Conservation (phyloP, 2,113 vertebrate species). For the Salminus brasiliensis region DNA sequence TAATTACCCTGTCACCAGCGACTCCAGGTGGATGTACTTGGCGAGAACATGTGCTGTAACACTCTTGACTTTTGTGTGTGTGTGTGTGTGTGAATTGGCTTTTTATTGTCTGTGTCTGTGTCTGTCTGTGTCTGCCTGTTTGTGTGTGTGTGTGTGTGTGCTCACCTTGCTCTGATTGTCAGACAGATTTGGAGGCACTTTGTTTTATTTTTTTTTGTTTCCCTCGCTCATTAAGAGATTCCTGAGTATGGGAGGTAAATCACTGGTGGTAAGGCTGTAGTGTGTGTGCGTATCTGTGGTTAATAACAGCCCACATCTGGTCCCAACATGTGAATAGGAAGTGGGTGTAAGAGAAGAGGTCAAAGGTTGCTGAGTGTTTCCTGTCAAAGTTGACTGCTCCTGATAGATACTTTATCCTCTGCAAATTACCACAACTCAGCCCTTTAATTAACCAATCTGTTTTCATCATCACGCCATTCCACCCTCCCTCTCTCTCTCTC, state of each 20-base stretch:
- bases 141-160: conserved; percentile 65
- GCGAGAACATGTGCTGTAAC: conserved; percentile 51
- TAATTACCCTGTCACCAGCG: conserved; percentile 66
- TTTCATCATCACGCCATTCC: conserved; percentile 86
- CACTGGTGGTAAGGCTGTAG: conserved; percentile 16
- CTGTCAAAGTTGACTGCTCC: conserved; percentile 87
- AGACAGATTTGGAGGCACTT: conserved; percentile 59
- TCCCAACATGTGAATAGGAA: conserved; percentile 91
- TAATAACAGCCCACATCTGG: conserved; percentile 84
- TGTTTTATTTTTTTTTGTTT: conserved; percentile 55
- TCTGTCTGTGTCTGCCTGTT: conserved; percentile 49
- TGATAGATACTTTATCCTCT: conserved; percentile 96
- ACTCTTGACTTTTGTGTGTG: conserved; percentile 58
- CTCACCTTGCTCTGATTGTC: conserved; percentile 60
- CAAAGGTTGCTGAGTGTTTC: conserved; percentile 86
- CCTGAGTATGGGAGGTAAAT: conserved; percentile 57
- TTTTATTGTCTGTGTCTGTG: not conserved
- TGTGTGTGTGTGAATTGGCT: conserved; percentile 17
- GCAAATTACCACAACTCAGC: conserved; percentile 94
- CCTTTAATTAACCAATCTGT: conserved; percentile 92
- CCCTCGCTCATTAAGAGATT: conserved; percentile 46
- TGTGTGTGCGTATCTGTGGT: conserved; percentile 49
- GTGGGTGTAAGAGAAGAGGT: conserved; percentile 83
- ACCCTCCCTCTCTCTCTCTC: not conserved
- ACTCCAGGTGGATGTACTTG: conserved; percentile 62